A percentile compares a stretch with the other conserved stretches of the same genome.
Evolutionary conservation across 2,888 invertebrate genomes (phyloP).

Genomic region (Epicampocera succincta): DNA sequence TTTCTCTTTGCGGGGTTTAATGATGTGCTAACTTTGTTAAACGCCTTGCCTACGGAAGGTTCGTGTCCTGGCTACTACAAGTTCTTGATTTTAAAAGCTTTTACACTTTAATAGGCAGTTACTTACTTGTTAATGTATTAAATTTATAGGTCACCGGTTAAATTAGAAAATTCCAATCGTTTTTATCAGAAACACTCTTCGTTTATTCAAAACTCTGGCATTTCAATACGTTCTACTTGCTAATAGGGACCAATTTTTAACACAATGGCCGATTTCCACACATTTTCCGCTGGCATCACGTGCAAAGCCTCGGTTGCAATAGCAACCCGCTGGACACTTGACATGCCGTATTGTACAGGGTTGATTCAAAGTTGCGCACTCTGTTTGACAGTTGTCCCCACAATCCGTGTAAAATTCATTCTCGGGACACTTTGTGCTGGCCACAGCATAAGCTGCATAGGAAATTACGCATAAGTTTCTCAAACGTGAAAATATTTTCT

Average conservation of each 20-base stretch:
- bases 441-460: neutral
- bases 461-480: neutral
- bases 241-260: neutral
- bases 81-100: no score
- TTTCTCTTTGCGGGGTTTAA: no score
- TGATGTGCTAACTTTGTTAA: no score
- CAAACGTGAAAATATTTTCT: neutral
- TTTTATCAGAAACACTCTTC: no score
- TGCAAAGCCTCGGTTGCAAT: slow-evolving; percentile 77
- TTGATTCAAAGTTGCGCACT: slow-evolving; percentile 76
- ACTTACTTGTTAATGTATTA: no score
- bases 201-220: no score
- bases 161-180: no score
- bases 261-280: neutral
- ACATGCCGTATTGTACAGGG: slow-evolving; percentile 74
- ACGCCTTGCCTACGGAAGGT: no score
- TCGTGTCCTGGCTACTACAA: no score
- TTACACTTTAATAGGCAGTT: no score
- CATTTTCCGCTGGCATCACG: slow-evolving; percentile 71
- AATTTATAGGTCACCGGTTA: no score
- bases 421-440: slow-evolving; percentile 1
- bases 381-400: slow-evolving; percentile 77
- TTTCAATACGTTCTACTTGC: no score
- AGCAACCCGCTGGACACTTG: slow-evolving; percentile 78
- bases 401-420: slow-evolving; percentile 70